phyloP scores from a whole-genome alignment of 2,888 invertebrate genomes.

The Villa cingulata region DNA sequence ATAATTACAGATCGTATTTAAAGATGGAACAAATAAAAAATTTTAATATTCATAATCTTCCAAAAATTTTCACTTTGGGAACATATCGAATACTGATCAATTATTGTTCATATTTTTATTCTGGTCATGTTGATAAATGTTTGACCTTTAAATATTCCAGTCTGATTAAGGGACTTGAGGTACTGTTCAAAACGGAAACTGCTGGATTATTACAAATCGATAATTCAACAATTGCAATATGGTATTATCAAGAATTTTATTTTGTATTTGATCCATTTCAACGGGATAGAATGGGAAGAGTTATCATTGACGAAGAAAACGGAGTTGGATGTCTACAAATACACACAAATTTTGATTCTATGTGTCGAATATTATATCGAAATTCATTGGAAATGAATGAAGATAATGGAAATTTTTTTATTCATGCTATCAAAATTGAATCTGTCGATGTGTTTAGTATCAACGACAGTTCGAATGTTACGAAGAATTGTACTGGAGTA shows the following conservation, averaged over 20 bases:
- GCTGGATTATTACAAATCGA: conserved; percentile 42
- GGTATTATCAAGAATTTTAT: conserved; percentile 49
- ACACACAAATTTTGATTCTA: conserved; percentile 44
- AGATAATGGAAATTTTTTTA: conserved; percentile 31
- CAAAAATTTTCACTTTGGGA: conserved; percentile 35
- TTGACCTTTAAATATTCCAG: conserved; percentile 19
- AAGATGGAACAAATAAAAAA: conserved; percentile 23
- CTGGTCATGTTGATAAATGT: conserved; percentile 23
- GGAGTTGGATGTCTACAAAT: conserved; percentile 46
- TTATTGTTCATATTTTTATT: conserved; percentile 23
- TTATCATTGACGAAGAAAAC: conserved; percentile 36
- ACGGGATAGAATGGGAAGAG: conserved; percentile 42
- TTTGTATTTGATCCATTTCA: conserved; percentile 54
- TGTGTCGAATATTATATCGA: conserved; percentile 40
- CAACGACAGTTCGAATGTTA: too few relatives aligned
- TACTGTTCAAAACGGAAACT: conserved; percentile 24
- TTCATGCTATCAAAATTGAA: conserved; percentile 45
- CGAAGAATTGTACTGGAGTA: background rate
- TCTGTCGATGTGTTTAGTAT: conserved; percentile 18
- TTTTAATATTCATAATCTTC: conserved; percentile 25
- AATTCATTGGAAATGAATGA: conserved; percentile 34
- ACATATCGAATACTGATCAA: conserved; percentile 24
- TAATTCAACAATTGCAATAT: conserved; percentile 43
- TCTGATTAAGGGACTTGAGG: conserved; percentile 21
- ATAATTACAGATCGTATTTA: conserved; percentile 23